These are phyloP conservation scores for Polypterus senegalus DNA, from an alignment of 2,113 vertebrate species.

Conservation along the genomic window DNA sequence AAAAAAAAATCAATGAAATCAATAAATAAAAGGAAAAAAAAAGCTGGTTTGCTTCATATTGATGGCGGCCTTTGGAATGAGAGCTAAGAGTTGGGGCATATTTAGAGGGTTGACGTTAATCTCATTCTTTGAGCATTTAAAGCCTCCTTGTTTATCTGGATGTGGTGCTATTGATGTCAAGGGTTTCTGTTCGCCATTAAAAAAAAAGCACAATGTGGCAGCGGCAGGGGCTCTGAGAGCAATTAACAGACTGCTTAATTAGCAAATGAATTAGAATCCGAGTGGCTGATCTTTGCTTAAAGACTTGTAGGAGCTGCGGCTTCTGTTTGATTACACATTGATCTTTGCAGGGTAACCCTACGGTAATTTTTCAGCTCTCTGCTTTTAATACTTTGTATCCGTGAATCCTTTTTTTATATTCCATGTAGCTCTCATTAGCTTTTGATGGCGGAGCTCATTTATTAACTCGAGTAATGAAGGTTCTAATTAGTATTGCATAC, in stretches of 20 bases:
- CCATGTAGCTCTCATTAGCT: slow-evolving; percentile 18
- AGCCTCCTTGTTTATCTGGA: slow-evolving; percentile 58
- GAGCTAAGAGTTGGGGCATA: slow-evolving; percentile 37
- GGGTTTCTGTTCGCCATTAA: slow-evolving; percentile 39
- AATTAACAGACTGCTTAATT: slow-evolving; percentile 97
- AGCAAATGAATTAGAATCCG: slow-evolving; percentile 71
- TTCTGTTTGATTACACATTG: slow-evolving; percentile 67
- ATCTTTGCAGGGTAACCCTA: slow-evolving; percentile 48
- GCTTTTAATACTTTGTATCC: slow-evolving; percentile 40
- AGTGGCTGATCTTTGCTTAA: slow-evolving; percentile 66
- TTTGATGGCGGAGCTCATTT: slow-evolving; percentile 20
- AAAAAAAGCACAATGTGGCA: slow-evolving; percentile 68
- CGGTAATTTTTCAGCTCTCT: slow-evolving; percentile 47
- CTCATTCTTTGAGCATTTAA: slow-evolving; percentile 50
- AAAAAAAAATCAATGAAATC: slow-evolving; percentile 13
- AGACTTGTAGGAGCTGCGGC: slow-evolving; percentile 48
- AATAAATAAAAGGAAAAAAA: slow-evolving; percentile 2
- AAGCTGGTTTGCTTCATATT: neutral
- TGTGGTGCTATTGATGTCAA: slow-evolving; percentile 65
- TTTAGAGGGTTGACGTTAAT: slow-evolving; percentile 29
- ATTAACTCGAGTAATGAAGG: slow-evolving; percentile 20
- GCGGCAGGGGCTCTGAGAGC: slow-evolving; percentile 70
- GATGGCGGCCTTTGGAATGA: slow-evolving; percentile 24
- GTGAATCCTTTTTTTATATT: slow-evolving; percentile 15
- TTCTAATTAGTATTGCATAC: slow-evolving; percentile 14